These are phyloP conservation scores for Varanus komodoensis DNA, from an alignment of 2,113 vertebrate genomes.

Conservation along the genomic window DNA sequence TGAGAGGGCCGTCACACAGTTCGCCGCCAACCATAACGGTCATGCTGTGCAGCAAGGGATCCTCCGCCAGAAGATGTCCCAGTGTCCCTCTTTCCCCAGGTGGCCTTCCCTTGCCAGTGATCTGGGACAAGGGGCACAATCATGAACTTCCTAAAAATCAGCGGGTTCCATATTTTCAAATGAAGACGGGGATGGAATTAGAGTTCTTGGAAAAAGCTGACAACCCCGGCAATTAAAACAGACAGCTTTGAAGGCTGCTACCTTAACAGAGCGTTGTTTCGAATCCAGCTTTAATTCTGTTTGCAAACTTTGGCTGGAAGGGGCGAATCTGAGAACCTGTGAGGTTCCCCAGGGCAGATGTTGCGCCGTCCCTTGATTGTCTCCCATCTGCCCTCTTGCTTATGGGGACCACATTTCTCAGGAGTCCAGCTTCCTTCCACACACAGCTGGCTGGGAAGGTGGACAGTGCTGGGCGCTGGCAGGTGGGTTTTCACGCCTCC, in stretches of 20 bases:
- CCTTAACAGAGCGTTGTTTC: background rate
- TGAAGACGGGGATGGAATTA: background rate
- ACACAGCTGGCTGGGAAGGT: background rate
- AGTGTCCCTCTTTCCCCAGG: too few species aligned
- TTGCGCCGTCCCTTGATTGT: background rate
- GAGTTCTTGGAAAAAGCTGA: background rate
- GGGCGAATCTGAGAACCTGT: background rate
- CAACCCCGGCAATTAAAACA: background rate
- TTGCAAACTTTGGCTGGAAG: background rate
- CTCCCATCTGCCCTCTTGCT: background rate
- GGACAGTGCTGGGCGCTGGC: slow-evolving; percentile 2
- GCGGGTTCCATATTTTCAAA: background rate
- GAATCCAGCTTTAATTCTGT: background rate
- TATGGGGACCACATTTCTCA: fast-evolving
- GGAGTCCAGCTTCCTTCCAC: background rate
- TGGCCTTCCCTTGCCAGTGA: background rate
- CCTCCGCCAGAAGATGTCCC: background rate
- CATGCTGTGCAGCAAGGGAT: background rate
- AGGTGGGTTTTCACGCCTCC: background rate
- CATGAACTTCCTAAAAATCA: background rate
- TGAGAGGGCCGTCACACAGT: background rate
- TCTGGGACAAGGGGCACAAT: background rate
- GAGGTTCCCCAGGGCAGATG: fast-evolving
- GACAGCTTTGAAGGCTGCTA: too few species aligned
- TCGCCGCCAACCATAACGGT: background rate